Conservation (phyloP, 2,888 invertebrate genomes). For the Augochlorella aurata region DNA sequence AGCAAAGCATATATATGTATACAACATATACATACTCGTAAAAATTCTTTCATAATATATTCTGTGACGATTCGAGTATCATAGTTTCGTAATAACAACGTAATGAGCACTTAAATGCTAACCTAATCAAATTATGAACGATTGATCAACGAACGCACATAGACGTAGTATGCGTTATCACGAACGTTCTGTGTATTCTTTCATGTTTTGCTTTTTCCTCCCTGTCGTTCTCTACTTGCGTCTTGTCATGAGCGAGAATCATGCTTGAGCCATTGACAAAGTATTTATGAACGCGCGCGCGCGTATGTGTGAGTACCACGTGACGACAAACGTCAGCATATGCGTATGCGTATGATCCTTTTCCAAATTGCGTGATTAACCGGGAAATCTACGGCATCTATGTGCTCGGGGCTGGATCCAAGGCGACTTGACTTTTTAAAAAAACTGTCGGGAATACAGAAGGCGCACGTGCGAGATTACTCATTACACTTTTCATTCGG, state of each 20-base stretch:
- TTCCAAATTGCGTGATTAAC: slow-evolving; percentile 76
- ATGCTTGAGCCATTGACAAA: slow-evolving; percentile 59
- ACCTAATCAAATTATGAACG: slow-evolving; percentile 68
- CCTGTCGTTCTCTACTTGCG: slow-evolving; percentile 45
- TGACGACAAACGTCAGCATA: slow-evolving; percentile 62
- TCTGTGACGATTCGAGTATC: slow-evolving; percentile 57
- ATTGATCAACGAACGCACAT: slow-evolving; percentile 68
- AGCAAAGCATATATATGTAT: slow-evolving; percentile 76
- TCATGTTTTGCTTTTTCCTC: slow-evolving; percentile 39
- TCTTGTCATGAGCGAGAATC: slow-evolving; percentile 47
- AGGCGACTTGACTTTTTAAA: slow-evolving; percentile 78
- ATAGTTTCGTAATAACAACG: slow-evolving; percentile 58
- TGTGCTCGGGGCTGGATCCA: slow-evolving; percentile 78
- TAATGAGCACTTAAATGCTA: slow-evolving; percentile 75
- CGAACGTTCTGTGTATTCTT: slow-evolving; percentile 37
- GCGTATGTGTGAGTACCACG: slow-evolving; percentile 49
- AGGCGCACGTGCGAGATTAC: slow-evolving; percentile 78
- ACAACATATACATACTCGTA: slow-evolving; percentile 34
- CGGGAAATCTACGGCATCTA: slow-evolving; percentile 74
- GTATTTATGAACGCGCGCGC: slow-evolving; percentile 14
- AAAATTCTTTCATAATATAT: slow-evolving; percentile 47
- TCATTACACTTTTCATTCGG: slow-evolving; percentile 56
- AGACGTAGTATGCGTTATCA: slow-evolving; percentile 35
- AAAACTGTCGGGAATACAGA: slow-evolving; percentile 80
- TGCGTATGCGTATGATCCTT: slow-evolving; percentile 69